phyloP scores from a whole-genome alignment of 2,113 vertebrate species.

The Sylvietta virens region DNA sequence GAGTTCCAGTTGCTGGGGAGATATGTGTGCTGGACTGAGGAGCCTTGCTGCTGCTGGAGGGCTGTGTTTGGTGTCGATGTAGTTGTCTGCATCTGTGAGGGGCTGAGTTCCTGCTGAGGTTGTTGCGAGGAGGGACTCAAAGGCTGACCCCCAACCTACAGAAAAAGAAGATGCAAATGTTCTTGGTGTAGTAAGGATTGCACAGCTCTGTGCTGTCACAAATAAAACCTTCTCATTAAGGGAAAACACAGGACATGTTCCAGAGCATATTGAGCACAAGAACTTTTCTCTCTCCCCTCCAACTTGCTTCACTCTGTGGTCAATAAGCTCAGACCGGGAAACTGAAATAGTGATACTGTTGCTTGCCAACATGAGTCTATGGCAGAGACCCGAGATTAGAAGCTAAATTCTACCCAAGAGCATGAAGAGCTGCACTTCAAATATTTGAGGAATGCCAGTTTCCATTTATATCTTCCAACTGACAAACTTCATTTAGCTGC shows the following conservation, averaged over 20 bases:
- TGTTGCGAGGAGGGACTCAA: constrained; percentile 89
- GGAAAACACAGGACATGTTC: accelerated
- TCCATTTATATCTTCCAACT: neutral
- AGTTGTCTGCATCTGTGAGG: constrained; percentile 79
- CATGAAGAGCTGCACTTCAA: neutral
- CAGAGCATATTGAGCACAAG: accelerated
- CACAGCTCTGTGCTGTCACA: neutral
- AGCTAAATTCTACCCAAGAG: neutral
- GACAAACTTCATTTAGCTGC: neutral
- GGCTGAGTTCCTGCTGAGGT: constrained; percentile 84
- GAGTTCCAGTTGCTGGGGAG: constrained; percentile 92
- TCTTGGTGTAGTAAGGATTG: neutral
- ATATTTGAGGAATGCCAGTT: neutral
- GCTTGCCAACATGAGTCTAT: neutral
- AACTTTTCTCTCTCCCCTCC: neutral
- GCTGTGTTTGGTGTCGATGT: constrained; percentile 76
- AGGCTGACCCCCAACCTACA: constrained; percentile 82
- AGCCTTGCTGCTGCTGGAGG: constrained; percentile 78
- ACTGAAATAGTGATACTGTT: neutral
- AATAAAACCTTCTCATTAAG: neutral
- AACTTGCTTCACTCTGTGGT: neutral
- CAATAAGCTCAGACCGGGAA: neutral
- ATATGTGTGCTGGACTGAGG: constrained; percentile 89
- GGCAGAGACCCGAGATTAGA: neutral
- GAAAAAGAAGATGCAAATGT: neutral